phyloP scores from a whole-genome alignment of 2,888 invertebrate species.

The Orthonevra nobilis region DNA sequence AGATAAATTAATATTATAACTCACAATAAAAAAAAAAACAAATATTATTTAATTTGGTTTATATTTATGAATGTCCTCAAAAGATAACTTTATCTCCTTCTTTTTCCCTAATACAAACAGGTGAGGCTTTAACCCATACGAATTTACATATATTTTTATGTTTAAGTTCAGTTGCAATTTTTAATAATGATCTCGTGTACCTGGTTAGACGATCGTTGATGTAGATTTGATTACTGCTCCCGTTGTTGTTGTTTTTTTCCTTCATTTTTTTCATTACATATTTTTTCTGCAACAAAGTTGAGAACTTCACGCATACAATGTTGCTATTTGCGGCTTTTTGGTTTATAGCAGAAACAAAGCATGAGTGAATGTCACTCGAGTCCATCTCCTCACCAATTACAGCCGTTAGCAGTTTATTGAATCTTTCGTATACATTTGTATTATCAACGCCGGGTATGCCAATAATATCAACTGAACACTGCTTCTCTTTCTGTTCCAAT shows the following conservation, averaged over 20 bases:
- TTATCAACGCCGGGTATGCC: not conserved
- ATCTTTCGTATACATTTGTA: slow-evolving; percentile 2
- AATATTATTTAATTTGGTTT: no score
- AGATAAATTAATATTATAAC: no score
- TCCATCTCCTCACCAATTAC: slow-evolving; percentile 2
- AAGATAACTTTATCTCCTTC: no score
- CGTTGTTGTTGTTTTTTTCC: slow-evolving; percentile 3
- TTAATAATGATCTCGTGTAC: slow-evolving; percentile 14
- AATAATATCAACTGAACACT: slow-evolving; percentile 11
- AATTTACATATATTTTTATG: slow-evolving; percentile 10
- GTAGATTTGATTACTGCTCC: not conserved
- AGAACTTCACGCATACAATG: slow-evolving; percentile 6
- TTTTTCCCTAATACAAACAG: no score
- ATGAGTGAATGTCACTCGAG: not conserved
- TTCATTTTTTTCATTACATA: slow-evolving; percentile 9
- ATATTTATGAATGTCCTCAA: no score
- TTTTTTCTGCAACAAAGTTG: slow-evolving; percentile 1
- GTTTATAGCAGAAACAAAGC: slow-evolving; percentile 9
- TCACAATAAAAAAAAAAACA: no score
- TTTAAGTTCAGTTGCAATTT: slow-evolving; percentile 24
- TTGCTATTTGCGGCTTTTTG: not conserved
- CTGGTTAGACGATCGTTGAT: not conserved
- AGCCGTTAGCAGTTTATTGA: not conserved
- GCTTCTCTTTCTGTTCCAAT: slow-evolving; percentile 12
- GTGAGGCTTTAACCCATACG: no score